Evolutionary conservation across 2,113 vertebrate genomes (phyloP).

Genomic region (Cololabis saira): DNA sequence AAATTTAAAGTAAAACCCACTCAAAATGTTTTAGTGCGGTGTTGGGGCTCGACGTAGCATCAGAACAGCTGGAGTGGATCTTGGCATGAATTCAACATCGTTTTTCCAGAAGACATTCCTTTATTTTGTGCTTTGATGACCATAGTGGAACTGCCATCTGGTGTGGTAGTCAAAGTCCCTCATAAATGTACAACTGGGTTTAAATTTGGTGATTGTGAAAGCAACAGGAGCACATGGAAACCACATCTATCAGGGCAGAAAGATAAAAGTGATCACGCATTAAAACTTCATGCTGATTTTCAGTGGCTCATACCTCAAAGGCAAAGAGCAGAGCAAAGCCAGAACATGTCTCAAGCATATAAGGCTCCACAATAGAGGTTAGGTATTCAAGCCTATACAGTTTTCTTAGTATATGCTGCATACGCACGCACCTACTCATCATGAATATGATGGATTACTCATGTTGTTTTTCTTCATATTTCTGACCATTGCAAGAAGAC

Average conservation of each 20-base stretch:
- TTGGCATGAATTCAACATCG: too few species aligned
- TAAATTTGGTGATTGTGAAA: background rate
- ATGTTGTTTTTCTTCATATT: background rate
- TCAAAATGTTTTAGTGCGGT: too few species aligned
- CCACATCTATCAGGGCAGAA: background rate
- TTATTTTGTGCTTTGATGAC: background rate
- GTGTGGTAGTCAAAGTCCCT: background rate
- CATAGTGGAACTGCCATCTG: background rate
- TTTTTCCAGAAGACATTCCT: background rate
- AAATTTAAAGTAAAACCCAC: background rate
- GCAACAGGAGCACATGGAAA: background rate
- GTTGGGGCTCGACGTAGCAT: too few species aligned
- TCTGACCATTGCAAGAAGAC: too few species aligned
- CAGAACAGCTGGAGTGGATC: too few species aligned
- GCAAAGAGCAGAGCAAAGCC: background rate
- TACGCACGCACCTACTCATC: too few species aligned
- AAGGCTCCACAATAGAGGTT: background rate
- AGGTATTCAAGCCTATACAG: background rate
- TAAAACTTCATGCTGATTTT: background rate
- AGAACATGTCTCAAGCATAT: too few species aligned
- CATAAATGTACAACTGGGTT: background rate
- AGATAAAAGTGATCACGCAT: background rate
- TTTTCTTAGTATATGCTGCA: background rate
- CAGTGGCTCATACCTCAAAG: background rate
- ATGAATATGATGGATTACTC: too few species aligned